Conservation (phyloP, 2,797 vertebrate genomes). For the Arctocebus calabarensis region DNA sequence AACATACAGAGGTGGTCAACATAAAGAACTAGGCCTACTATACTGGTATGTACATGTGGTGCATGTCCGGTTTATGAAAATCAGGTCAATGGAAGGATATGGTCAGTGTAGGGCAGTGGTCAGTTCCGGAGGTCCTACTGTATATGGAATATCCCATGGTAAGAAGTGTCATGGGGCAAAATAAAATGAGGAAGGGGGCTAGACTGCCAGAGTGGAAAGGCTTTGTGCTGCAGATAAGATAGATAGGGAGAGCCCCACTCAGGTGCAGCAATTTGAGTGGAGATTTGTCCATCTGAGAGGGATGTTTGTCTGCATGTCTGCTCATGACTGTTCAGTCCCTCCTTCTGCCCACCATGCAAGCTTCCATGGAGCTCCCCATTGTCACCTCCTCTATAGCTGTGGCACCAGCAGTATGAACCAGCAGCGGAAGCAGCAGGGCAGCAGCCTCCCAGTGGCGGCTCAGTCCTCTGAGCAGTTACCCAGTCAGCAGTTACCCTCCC, state of each 20-base stretch:
- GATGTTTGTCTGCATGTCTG: background rate
- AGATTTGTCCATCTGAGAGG: background rate
- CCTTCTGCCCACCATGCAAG: background rate
- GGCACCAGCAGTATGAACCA: background rate
- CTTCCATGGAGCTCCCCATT: background rate
- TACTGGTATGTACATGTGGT: too few species aligned
- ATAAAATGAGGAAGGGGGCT: background rate
- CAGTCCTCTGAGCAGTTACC: background rate
- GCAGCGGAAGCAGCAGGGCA: background rate
- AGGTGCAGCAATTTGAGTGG: fast-evolving
- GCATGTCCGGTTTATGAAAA: too few species aligned
- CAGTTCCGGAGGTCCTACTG: too few species aligned
- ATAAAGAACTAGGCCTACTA: too few species aligned
- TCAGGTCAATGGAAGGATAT: too few species aligned
- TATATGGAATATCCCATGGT: fast-evolving
- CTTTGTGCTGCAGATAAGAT: background rate
- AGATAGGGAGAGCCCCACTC: background rate
- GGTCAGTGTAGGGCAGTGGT: too few species aligned
- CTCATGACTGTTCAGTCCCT: background rate
- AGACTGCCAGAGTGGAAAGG: background rate
- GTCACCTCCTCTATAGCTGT: fast-evolving
- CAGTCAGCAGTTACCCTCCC: too few species aligned
- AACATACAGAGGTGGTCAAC: too few species aligned
- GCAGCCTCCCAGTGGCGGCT: fast-evolving
- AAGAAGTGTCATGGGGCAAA: fast-evolving